phyloP scores from a whole-genome alignment of 2,888 invertebrate genomes.

The Aleiodes testaceus region DNA sequence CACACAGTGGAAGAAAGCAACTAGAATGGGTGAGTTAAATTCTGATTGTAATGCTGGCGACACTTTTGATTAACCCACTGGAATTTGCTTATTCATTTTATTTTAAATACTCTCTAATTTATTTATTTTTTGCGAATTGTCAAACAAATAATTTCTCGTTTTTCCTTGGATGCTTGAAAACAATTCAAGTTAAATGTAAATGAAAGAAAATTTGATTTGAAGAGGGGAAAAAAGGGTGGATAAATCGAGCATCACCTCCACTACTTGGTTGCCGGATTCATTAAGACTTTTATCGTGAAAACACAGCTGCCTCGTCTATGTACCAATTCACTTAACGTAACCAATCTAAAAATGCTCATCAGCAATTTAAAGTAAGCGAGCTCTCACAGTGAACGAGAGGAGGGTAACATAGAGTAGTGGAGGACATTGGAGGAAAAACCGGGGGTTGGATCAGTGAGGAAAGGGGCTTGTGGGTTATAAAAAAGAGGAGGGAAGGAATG shows the following conservation, averaged over 20 bases:
- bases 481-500: conserved; percentile 47
- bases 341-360: conserved; percentile 73
- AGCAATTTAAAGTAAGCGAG: conserved; percentile 70
- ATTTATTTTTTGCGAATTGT: neutral
- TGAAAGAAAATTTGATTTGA: conserved; percentile 25
- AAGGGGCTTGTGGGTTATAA: conserved; percentile 44
- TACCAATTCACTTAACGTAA: conserved; percentile 72
- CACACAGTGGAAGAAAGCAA: conserved; percentile 3
- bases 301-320: conserved; percentile 67
- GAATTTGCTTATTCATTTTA: conserved; percentile 49
- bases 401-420: conserved; percentile 12
- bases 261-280: conserved; percentile 47
- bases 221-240: conserved; percentile 5
- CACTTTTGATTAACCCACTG: conserved; percentile 65
- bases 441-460: conserved; percentile 50
- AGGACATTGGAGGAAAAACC: conserved; percentile 7
- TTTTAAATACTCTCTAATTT: neutral
- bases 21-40: conserved; percentile 30
- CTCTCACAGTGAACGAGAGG: conserved; percentile 11
- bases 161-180: neutral
- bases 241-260: conserved; percentile 32
- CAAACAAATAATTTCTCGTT: conserved; percentile 8
- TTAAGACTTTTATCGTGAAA: conserved; percentile 68
- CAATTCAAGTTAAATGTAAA: conserved; percentile 20
- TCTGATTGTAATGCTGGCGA: conserved; percentile 60